phyloP scores from a whole-genome alignment of 2,113 vertebrate species.

The Hemichromis elongatus region DNA sequence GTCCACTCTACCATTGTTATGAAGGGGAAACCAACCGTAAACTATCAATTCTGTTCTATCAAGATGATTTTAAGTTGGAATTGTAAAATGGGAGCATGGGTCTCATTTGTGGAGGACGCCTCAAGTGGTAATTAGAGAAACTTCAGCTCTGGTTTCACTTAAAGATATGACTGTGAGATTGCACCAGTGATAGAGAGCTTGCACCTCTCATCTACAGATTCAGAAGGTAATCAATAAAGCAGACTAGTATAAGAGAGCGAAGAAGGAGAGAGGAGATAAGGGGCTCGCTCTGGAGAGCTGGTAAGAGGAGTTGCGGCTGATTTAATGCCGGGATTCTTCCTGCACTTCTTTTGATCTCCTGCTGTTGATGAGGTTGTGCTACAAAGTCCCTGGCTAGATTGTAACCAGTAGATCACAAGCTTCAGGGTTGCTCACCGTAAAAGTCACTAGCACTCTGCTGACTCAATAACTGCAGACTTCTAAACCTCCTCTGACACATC shows the following conservation, averaged over 20 bases:
- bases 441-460: not conserved
- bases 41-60: not conserved
- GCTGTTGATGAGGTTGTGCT: not conserved
- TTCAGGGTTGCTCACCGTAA: not conserved
- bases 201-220: not conserved
- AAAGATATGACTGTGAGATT: not conserved
- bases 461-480: not conserved
- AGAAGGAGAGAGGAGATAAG: not conserved
- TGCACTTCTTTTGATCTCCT: not conserved
- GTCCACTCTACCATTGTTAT: not conserved
- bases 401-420: not conserved
- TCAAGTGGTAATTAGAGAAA: not conserved
- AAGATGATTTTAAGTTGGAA: not conserved
- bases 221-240: not conserved
- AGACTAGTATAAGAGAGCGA: not conserved
- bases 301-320: not conserved
- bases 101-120: not conserved
- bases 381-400: not conserved
- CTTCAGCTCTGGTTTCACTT: not conserved
- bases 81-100: not conserved
- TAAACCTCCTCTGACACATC: not conserved
- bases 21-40: not conserved
- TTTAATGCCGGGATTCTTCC: not conserved
- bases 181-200: not conserved
- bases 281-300: not conserved